These are phyloP conservation scores for Athene cunicularia DNA, from an alignment of 2,113 vertebrate species.

Conservation along the genomic window DNA sequence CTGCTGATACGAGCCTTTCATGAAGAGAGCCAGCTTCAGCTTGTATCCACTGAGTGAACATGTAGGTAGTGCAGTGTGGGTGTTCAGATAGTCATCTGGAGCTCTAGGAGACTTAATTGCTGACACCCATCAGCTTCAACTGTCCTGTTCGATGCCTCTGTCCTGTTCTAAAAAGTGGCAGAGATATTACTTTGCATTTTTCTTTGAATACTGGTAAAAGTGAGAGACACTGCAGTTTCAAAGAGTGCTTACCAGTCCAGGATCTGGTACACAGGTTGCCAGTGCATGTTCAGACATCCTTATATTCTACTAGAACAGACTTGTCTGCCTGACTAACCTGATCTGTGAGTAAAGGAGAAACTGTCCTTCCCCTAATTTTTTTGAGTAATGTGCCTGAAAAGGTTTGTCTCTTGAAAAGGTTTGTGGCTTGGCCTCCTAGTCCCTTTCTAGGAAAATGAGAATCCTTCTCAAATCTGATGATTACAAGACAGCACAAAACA, in stretches of 20 bases:
- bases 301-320: conserved; percentile 18
- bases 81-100: neutral
- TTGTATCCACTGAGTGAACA: neutral
- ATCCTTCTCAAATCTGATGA: neutral
- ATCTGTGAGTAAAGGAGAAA: neutral
- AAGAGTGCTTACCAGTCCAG: neutral
- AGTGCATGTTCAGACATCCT: conserved; percentile 13
- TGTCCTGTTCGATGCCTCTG: neutral
- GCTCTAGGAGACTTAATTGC: neutral
- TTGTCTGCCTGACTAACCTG: conserved; percentile 46
- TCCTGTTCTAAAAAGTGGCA: neutral
- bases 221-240: neutral
- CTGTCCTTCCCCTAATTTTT: conserved; percentile 9
- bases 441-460: conserved; percentile 37
- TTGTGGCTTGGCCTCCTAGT: conserved; percentile 7
- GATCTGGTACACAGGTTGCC: neutral
- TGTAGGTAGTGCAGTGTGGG: neutral
- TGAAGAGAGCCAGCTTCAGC: neutral
- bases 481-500: neutral
- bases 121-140: neutral
- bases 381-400: neutral
- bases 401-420: neutral
- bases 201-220: neutral
- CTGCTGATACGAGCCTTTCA: neutral
- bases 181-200: neutral